A percentile compares a stretch with the other conserved stretches of the same genome.
phyloP scores from a whole-genome alignment of 2,888 invertebrate species.

The Parascotia fuliginaria region DNA sequence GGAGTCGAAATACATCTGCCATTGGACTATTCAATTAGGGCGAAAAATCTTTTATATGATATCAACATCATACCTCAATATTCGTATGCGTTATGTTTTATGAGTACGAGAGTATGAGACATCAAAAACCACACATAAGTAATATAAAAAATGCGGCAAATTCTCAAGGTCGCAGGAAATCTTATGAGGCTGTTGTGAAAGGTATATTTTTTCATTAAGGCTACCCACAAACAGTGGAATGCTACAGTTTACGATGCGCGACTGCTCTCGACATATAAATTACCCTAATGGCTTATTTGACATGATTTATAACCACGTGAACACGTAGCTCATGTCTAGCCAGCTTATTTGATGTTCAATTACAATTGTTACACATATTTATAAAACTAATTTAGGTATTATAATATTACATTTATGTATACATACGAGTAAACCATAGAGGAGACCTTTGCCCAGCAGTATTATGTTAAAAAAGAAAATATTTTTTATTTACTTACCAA shows the following conservation, averaged over 20 bases:
- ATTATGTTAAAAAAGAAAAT: too few species aligned
- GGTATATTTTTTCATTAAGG: slow-evolving; percentile 40
- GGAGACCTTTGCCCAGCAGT: too few species aligned
- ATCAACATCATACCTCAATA: too few species aligned
- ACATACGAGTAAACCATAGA: too few species aligned
- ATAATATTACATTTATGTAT: too few species aligned
- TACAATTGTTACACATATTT: too few species aligned
- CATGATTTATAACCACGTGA: slow-evolving; percentile 57
- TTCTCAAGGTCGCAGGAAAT: slow-evolving; percentile 5
- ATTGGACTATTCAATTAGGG: too few species aligned
- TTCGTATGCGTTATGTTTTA: too few species aligned
- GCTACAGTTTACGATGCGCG: slow-evolving; percentile 54
- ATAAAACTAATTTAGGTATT: neutral
- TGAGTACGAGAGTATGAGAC: too few species aligned
- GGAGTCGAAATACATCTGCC: too few species aligned
- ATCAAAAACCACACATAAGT: neutral
- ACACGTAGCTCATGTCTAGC: slow-evolving; percentile 39
- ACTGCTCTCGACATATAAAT: slow-evolving; percentile 54
- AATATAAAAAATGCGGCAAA: slow-evolving; percentile 9
- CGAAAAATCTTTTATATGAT: too few species aligned
- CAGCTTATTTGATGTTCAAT: slow-evolving; percentile 6
- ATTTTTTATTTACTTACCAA: too few species aligned
- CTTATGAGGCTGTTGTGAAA: slow-evolving; percentile 17
- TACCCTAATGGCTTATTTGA: slow-evolving; percentile 64
- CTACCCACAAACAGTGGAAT: slow-evolving; percentile 29